Base-by-base conservation (phyloP, 2,888 invertebrate genomes). In the Trichopoda pennipes region DNA sequence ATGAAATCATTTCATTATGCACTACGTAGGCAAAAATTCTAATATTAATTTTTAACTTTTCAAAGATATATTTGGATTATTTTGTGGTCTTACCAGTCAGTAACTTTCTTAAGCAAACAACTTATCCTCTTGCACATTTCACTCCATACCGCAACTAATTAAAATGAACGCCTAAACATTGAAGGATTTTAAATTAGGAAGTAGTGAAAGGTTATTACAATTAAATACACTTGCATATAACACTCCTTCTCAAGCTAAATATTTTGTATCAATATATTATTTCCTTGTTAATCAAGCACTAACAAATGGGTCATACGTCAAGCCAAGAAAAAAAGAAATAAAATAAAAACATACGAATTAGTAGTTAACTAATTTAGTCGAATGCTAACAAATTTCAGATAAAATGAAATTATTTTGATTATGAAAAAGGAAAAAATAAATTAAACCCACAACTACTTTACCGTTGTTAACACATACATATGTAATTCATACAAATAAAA, bases 361-460 rank as follows among this genome's bases (percentile, higher is more conserved):
- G 38, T 66, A 21, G 6, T 53, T 53, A 66, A 66, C 38, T 21
- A 32, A 23, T 21, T 53, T 53, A 35, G 32, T 6, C 21, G 1
- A 19, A 14, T n/a, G 32, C 28, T n/a, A 47, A 32, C 17, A 32
- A 58, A 44, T 19, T 16, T 1, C n/a, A 47, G 28, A 56, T 14
- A 69, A 64, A 63, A 81, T 64, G 66, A 70, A 82, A 66, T 74
- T 23, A 9, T 44, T 77, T 81, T 58, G 23, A 7, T 69, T 51
- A 63, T 53, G 47, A 58, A 66, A 74, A 72, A 63, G 53, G 47
- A 58, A 66, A 74, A 72, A 58, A 60, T 21, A 70, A 73, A 51
- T 49, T 10, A 63, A 70, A 51, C 81, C 78, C 72, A 81, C 70
- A 78, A 53, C 58, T 58, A 75, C 42, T 63, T 49, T 17, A 44